Evolutionary conservation across 2,888 invertebrate species (phyloP).

Genomic region (Peribatodes rhomboidaria): DNA sequence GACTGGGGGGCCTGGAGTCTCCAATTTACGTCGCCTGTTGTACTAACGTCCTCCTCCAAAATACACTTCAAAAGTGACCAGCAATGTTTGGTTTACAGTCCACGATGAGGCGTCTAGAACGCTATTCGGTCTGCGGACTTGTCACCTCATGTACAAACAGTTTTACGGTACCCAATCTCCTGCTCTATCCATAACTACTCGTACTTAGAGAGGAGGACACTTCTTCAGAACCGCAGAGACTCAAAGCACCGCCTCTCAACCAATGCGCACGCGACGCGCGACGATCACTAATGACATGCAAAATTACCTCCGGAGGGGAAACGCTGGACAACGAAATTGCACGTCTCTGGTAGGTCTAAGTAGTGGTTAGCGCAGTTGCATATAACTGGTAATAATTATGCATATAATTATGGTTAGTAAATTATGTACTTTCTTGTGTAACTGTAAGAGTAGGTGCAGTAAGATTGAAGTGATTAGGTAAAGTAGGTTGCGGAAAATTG

Average conservation of each 20-base stretch:
- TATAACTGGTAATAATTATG: conserved; percentile 14
- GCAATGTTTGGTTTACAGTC: too few relatives aligned
- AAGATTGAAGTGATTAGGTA: neutral
- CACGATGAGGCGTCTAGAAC: too few relatives aligned
- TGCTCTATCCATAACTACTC: conserved; percentile 2
- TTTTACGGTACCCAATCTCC: neutral
- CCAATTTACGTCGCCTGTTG: too few relatives aligned
- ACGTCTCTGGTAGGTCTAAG: neutral
- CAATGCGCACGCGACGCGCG: conserved; percentile 58
- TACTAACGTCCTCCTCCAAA: too few relatives aligned
- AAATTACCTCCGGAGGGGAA: conserved; percentile 59
- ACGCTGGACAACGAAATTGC: conserved; percentile 34
- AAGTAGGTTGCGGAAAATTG: neutral
- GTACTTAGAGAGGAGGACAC: neutral
- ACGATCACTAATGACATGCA: conserved; percentile 59
- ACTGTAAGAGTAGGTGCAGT: conserved; percentile 3
- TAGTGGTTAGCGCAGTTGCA: conserved; percentile 19
- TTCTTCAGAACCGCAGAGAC: conserved; percentile 36
- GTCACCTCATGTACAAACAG: neutral
- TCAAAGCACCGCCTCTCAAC: conserved; percentile 56
- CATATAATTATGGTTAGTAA: conserved; percentile 6
- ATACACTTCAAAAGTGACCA: too few relatives aligned
- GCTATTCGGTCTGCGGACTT: too few relatives aligned
- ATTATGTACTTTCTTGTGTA: conserved; percentile 17
- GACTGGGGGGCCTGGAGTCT: too few relatives aligned